A percentile compares a stretch with the other conserved stretches of the same genome.
These are phyloP conservation scores for Zophobas morio DNA, from an alignment of 1,140 invertebrate genomes.

Conservation along the genomic window DNA sequence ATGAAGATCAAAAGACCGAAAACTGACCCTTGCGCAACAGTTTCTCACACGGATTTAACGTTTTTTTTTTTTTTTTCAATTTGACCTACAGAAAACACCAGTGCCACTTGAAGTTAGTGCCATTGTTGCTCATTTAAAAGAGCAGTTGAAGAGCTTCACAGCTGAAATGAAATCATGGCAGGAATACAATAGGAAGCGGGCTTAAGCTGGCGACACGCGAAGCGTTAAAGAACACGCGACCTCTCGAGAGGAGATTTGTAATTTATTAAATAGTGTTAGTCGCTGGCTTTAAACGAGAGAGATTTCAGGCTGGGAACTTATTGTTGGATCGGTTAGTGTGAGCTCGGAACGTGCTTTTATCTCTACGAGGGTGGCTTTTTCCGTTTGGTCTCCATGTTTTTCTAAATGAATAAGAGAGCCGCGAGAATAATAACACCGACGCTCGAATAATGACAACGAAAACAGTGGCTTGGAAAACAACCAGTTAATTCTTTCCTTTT, in stretches of 20 bases:
- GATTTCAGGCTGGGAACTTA: constrained; percentile 25
- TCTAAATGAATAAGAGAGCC: constrained; percentile 35
- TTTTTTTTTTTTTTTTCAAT: not conserved
- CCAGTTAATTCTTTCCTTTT: too few species aligned
- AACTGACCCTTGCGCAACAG: too few species aligned
- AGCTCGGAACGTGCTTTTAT: constrained; percentile 55
- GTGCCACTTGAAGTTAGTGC: constrained; percentile 27
- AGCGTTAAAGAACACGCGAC: constrained; percentile 45
- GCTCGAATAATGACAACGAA: too few species aligned
- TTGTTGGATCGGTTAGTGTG: constrained; percentile 21
- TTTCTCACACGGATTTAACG: too few species aligned
- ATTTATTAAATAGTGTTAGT: constrained; percentile 46
- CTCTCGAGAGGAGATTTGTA: constrained; percentile 40
- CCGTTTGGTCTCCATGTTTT: constrained; percentile 54
- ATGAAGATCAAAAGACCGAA: too few species aligned
- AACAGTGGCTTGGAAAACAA: too few species aligned
- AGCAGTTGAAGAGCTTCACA: constrained; percentile 6
- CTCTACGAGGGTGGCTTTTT: constrained; percentile 54
- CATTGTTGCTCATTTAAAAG: constrained; percentile 37
- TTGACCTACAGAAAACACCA: not conserved
- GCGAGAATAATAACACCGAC: too few species aligned
- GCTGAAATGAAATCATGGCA: constrained; percentile 28
- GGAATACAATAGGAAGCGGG: constrained; percentile 12
- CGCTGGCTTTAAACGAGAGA: constrained; percentile 32
- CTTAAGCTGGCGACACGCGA: constrained; percentile 39